A percentile compares a stretch with the other conserved stretches of the same genome.
phyloP scores from a whole-genome alignment of 2,888 invertebrate species.

The Sympetrum striolatum region DNA sequence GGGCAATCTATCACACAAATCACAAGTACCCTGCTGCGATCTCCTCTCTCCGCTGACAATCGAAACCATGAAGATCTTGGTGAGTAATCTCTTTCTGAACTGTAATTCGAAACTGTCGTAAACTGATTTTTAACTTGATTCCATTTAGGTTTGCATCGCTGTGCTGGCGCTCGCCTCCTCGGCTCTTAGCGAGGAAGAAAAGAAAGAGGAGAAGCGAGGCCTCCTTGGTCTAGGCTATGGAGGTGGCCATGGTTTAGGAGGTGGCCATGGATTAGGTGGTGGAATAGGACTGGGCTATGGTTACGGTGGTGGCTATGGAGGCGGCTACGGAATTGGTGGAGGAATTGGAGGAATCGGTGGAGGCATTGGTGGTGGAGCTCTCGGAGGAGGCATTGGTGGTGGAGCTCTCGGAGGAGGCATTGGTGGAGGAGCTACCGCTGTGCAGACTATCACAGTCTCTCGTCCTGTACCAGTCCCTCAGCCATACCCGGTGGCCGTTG shows the following conservation, averaged over 20 bases:
- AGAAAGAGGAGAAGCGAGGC: not conserved
- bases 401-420: constrained; percentile 1
- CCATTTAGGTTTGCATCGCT: not conserved
- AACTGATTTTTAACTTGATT: not conserved
- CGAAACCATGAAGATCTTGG: not conserved
- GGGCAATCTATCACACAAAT: not conserved
- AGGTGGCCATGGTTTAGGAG: not conserved
- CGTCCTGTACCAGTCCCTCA: constrained; percentile 58
- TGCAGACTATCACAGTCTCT: constrained; percentile 60
- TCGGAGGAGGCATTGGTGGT: not conserved
- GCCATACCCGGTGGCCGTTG: constrained; percentile 58
- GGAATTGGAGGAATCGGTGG: not conserved
- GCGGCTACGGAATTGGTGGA: not conserved
- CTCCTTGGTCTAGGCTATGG: not conserved
- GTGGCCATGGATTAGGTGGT: not conserved
- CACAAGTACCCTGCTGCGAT: not conserved
- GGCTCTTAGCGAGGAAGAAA: not conserved
- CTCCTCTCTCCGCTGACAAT: not conserved
- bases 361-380: not conserved
- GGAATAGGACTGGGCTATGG: not conserved
- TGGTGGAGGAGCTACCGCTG: not conserved
- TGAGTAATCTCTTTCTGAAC: not conserved
- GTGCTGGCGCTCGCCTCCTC: not conserved
- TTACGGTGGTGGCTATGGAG: not conserved
- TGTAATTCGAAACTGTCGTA: not conserved